Evolutionary conservation across 1,140 invertebrate species (phyloP), one percentile per base, ranked within the genome.

Genomic region (Polypedilum vanderplanki): DNA sequence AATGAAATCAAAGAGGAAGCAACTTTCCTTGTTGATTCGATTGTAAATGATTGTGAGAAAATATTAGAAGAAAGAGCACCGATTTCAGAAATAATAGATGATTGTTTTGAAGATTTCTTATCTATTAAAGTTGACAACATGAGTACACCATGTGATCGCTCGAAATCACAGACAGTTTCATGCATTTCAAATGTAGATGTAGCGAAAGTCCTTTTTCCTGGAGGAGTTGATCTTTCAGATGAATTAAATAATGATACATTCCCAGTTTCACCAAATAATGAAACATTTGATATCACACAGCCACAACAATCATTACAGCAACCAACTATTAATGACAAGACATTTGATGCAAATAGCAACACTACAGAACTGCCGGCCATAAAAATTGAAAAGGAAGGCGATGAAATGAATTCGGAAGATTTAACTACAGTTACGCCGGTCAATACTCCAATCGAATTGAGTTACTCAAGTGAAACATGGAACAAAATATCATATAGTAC

Each of bases 391-490:
- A 57, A 73, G 24, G 74, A 76, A 7, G 57, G n/a, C 0, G 76
- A 76, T 18, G 76, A 75, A 22, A 20, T 74, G 2, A n/a, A 3
- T 7, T 76, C 73, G 1, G 76, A 73, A 40, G 76, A 76, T 41
- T 20, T 76, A 17, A 73, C 65, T 12, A 76, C 74, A 18, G 41
- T 75, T 12, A 76, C 76, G 40, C 76, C 76, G 40, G 67, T 76
- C 2, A 76, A 76, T 64, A 76, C 76, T 41, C 76, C 76, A 33
- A 75, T 75, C 17, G 76, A 76, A 64, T 41, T 76, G 15, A 76
- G 75, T 64, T 76, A 75, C 12, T 12, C 67, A 0, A 24, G 12
- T 20, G 74, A 75, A 67, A 74, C 22, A 7, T 76, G 76, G 76
- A 41, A 76, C 73, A 41, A 67, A 40, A 41, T 15, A 12, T 73